A percentile compares a stretch with the other conserved stretches of the same genome.
Conservation (phyloP, 2,113 vertebrate species). For the Ptyas mucosa region DNA sequence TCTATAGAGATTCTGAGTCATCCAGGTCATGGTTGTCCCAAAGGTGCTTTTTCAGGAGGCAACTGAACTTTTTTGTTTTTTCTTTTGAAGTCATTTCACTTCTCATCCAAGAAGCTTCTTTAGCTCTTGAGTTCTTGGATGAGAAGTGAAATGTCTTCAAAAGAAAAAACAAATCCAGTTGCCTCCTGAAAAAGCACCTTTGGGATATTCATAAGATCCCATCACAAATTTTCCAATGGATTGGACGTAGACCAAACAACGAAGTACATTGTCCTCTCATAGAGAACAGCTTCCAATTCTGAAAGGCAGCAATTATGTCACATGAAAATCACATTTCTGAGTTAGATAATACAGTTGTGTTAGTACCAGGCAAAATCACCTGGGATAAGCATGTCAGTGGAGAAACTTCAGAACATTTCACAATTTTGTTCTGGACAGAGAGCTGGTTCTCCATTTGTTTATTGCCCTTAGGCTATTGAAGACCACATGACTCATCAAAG, state of each 20-base stretch:
- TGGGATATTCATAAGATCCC: neutral
- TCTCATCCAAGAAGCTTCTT: too few relatives aligned
- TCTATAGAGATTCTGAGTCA: too few relatives aligned
- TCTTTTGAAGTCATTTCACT: too few relatives aligned
- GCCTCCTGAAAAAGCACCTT: too few relatives aligned
- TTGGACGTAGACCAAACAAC: neutral
- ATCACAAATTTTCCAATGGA: neutral
- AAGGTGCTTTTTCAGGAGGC: too few relatives aligned
- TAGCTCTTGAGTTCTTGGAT: too few relatives aligned
- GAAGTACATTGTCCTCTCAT: neutral
- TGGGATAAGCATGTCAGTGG: neutral
- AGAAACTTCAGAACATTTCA: neutral
- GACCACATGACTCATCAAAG: neutral
- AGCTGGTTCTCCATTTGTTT: neutral
- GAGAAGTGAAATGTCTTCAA: too few relatives aligned
- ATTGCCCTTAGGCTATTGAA: neutral
- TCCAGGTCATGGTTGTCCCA: too few relatives aligned
- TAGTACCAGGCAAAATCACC: constrained; percentile 12
- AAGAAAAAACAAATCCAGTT: too few relatives aligned
- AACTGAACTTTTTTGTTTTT: too few relatives aligned
- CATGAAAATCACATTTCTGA: neutral
- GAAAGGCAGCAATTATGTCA: constrained; percentile 21
- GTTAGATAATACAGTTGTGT: neutral
- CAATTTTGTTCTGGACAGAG: constrained; percentile 4
- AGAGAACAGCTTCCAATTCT: neutral